phyloP scores from a whole-genome alignment of 2,113 vertebrate species.

The Lathamus discolor region DNA sequence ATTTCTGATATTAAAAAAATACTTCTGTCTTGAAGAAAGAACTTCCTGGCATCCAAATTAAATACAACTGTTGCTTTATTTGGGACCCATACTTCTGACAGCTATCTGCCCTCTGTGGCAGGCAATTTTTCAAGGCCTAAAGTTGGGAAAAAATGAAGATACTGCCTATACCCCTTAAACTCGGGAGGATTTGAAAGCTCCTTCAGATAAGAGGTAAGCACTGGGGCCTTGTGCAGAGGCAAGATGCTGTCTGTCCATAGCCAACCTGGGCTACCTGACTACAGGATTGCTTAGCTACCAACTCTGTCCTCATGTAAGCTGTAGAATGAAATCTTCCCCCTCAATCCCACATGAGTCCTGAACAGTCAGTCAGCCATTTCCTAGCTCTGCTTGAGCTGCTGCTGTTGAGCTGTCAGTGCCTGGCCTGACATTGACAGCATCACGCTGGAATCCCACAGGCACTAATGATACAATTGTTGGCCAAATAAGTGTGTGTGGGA shows the following conservation, averaged over 20 bases:
- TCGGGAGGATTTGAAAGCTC: not conserved
- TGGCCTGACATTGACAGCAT: not conserved
- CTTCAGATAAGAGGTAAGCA: not conserved
- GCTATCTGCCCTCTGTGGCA: not conserved
- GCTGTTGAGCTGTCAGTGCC: not conserved
- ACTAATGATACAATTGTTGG: not conserved
- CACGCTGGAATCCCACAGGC: not conserved
- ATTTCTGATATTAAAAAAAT: not conserved
- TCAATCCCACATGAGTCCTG: not conserved
- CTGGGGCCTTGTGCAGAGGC: not conserved
- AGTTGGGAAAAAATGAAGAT: not conserved
- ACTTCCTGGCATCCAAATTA: not conserved
- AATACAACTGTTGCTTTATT: not conserved
- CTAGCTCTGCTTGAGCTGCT: not conserved
- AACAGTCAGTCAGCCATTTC: not conserved
- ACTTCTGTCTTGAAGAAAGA: not conserved
- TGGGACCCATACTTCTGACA: not conserved
- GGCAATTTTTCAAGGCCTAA: not conserved
- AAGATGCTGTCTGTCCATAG: not conserved
- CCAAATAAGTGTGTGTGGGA: not conserved
- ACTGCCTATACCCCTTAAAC: not conserved
- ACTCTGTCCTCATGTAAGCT: not conserved
- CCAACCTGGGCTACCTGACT: not conserved
- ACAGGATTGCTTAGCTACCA: not conserved
- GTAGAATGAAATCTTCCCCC: not conserved